These are phyloP conservation scores for Karalla daura DNA, from an alignment of 2,797 vertebrate species.

Conservation along the genomic window DNA sequence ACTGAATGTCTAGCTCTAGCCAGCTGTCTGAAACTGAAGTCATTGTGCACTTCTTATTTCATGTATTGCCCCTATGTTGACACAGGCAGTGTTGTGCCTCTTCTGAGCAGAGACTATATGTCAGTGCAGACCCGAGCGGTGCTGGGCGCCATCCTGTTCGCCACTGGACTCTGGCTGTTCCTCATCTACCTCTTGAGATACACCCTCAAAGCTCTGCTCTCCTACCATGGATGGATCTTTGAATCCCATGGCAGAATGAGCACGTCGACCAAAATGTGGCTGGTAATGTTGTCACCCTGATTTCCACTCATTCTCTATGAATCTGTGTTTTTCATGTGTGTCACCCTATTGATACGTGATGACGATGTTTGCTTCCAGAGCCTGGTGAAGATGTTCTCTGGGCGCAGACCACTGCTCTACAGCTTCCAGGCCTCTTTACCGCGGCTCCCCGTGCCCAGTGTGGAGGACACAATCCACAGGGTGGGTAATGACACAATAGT, in stretches of 20 bases:
- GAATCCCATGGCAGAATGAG: slow-evolving; percentile 91
- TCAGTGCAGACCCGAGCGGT: slow-evolving; percentile 79
- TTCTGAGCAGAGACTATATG: slow-evolving; percentile 74
- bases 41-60: not conserved
- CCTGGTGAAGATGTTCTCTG: slow-evolving; percentile 87
- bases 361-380: slow-evolving; percentile 71
- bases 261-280: slow-evolving; percentile 88
- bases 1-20: not conserved
- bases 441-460: slow-evolving; percentile 89
- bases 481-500: slow-evolving; percentile 72
- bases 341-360: not conserved
- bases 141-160: slow-evolving; percentile 88
- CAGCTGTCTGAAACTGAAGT: not conserved
- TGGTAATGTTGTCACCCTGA: slow-evolving; percentile 78
- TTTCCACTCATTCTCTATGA: not conserved
- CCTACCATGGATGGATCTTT: slow-evolving; percentile 96
- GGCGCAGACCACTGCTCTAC: slow-evolving; percentile 91
- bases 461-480: slow-evolving; percentile 88
- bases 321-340: not conserved
- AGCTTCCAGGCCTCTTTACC: slow-evolving; percentile 95
- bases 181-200: slow-evolving; percentile 90
- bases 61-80: not conserved
- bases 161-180: slow-evolving; percentile 90
- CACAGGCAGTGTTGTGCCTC: slow-evolving; percentile 27
- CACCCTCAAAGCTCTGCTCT: slow-evolving; percentile 89